Evolutionary conservation across 2,888 invertebrate genomes (phyloP).

Genomic region (Rosalia funebris): DNA sequence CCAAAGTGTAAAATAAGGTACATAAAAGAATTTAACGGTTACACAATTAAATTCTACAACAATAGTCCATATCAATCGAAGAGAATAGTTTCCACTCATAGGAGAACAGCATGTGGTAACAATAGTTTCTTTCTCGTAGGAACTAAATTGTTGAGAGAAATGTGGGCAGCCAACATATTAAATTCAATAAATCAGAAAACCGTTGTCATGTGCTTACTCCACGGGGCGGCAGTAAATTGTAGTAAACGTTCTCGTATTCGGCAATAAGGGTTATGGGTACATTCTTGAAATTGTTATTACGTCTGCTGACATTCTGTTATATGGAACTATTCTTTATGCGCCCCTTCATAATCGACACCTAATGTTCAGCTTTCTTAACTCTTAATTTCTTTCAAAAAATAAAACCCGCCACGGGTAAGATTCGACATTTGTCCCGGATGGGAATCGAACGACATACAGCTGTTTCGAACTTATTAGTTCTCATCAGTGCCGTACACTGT

Average conservation of each 20-base stretch:
- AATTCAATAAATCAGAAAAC: slow-evolving; percentile 30
- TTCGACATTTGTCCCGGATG: no score
- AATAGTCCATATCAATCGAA: no score
- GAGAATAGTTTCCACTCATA: background rate
- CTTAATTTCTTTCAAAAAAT: no score
- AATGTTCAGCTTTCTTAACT: no score
- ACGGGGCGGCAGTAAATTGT: slow-evolving; percentile 15
- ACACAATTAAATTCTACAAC: no score
- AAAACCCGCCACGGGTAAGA: no score
- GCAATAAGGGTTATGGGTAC: background rate
- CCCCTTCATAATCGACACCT: no score
- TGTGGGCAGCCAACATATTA: slow-evolving; percentile 16
- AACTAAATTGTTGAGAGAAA: background rate
- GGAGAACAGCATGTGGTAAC: background rate
- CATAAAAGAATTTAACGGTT: no score
- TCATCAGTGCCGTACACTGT: no score
- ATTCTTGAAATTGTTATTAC: slow-evolving; percentile 20
- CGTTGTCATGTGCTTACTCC: slow-evolving; percentile 20
- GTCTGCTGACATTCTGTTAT: slow-evolving; percentile 1
- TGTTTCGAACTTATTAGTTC: no score
- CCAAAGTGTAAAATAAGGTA: no score
- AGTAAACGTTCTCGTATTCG: slow-evolving; percentile 9
- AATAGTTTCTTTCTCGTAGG: background rate
- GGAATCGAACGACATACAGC: no score
- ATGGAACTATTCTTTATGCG: background rate